Conservation (phyloP, 92 coral and sea anemone genomes). For the Isaurus tuberculatus region DNA sequence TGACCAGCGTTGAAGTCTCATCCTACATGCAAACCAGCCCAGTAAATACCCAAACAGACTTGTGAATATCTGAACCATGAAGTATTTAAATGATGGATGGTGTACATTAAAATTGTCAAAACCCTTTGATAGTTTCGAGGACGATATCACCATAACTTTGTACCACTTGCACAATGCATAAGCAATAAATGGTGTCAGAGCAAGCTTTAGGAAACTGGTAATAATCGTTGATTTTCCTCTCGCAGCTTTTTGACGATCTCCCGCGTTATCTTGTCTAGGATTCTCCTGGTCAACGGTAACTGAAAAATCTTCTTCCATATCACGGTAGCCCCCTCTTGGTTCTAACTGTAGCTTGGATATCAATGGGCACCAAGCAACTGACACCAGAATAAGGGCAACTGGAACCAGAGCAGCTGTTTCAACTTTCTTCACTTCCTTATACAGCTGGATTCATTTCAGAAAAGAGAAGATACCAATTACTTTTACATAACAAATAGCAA, state of each 20-base stretch:
- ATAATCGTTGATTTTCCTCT: constrained; percentile 50
- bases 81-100: constrained; percentile 27
- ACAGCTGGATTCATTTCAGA: neutral
- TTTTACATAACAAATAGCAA: too few species aligned
- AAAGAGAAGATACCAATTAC: neutral
- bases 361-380: constrained; percentile 89
- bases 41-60: constrained; percentile 59
- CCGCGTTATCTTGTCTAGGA: too few species aligned
- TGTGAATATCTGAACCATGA: constrained; percentile 55
- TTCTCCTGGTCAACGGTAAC: too few species aligned
- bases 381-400: constrained; percentile 68
- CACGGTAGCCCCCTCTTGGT: constrained; percentile 41
- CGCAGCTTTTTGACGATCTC: constrained; percentile 16
- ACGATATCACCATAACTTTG: constrained; percentile 3
- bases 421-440: neutral
- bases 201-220: constrained; percentile 51
- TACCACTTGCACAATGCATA: constrained; percentile 46
- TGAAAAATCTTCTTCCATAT: neutral
- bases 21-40: constrained; percentile 55
- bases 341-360: constrained; percentile 58
- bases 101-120: constrained; percentile 25
- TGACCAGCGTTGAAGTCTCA: constrained; percentile 60
- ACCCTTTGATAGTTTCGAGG: constrained; percentile 22
- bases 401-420: constrained; percentile 54
- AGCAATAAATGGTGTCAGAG: constrained; percentile 56